Percentiles rank a stretch among this genome's conserved stretches.
These are phyloP conservation scores for Drosophila maculinotata DNA, from an alignment of 2,888 invertebrate species.

Conservation along the genomic window DNA sequence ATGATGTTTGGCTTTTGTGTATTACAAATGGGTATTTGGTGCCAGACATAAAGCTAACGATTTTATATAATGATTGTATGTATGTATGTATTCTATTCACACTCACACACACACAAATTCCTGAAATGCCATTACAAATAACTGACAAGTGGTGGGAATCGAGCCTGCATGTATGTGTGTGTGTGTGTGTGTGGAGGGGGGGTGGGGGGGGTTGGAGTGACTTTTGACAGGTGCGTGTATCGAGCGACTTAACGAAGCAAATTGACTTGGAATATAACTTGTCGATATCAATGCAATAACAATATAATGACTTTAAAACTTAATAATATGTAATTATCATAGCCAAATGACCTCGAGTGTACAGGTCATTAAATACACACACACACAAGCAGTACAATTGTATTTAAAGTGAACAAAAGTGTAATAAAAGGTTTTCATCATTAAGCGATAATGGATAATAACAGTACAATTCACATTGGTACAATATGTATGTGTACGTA, in stretches of 20 bases:
- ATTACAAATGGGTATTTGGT: slow-evolving; percentile 32
- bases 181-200: neutral
- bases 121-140: slow-evolving; percentile 59
- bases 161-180: neutral
- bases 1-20: slow-evolving; percentile 13
- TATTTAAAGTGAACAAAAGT: neutral
- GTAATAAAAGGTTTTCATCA: neutral
- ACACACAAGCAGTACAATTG: neutral
- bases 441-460: neutral
- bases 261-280: too few species aligned
- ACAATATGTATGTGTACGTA: neutral
- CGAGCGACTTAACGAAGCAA: neutral
- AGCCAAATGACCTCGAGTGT: slow-evolving; percentile 16
- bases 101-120: slow-evolving; percentile 27
- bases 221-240: slow-evolving; percentile 17
- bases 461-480: neutral
- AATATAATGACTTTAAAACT: neutral
- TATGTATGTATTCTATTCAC: slow-evolving; percentile 9
- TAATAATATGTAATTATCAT: slow-evolving; percentile 25
- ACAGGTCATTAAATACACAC: slow-evolving; percentile 9
- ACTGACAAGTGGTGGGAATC: slow-evolving; percentile 13
- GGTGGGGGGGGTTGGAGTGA: neutral
- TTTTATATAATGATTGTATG: slow-evolving; percentile 59
- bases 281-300: too few species aligned
- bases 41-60: slow-evolving; percentile 50